Base-by-base conservation (phyloP, 2,888 invertebrate species). In the Megamerina dolium region DNA sequence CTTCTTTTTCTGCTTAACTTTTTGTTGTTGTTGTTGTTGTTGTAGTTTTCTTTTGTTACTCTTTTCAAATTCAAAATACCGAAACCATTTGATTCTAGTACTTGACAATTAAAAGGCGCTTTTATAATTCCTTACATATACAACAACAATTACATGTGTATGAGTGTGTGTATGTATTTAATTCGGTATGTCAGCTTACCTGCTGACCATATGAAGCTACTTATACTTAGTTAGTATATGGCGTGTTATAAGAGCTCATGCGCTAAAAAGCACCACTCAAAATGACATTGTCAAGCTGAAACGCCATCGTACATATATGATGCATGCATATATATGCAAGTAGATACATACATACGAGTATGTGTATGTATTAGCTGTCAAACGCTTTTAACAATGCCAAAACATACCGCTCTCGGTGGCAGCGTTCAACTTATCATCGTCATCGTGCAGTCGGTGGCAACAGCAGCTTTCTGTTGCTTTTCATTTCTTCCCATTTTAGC, bases 311-410 rank as follows among this genome's bases (percentile, higher is more conserved):
- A n/a, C n/a, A n/a, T n/a, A n/a, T n/a, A n/a, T n/a, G n/a, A n/a
- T n/a, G n/a, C n/a, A n/a, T n/a, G n/a, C n/a, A n/a, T n/a, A n/a
- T n/a, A n/a, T n/a, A n/a, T n/a, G n/a, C n/a, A n/a, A n/a, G n/a
- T n/a, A n/a, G n/a, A n/a, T n/a, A n/a, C n/a, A n/a, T n/a, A n/a
- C n/a, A n/a, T n/a, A n/a, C n/a, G n/a, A n/a, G n/a, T n/a, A n/a
- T n/a, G n/a, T n/a, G n/a, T n/a, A n/a, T n/a, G n/a, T 48, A 46
- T 47, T 17, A 56, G 66, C 66, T 65, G 64, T 65, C 64, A 65
- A 65, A 65, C 62, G 66, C 66, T 64, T 65, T 66, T 64, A 63
- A 66, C 61, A n/a, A 4, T 8, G 12, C n/a, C n/a, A n/a, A n/a
- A n/a, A n/a, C n/a, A n/a, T n/a, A n/a, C n/a, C n/a, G n/a, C n/a